These are phyloP conservation scores for Melanocharis versteri DNA, from an alignment of 2,113 vertebrate species.

Conservation along the genomic window DNA sequence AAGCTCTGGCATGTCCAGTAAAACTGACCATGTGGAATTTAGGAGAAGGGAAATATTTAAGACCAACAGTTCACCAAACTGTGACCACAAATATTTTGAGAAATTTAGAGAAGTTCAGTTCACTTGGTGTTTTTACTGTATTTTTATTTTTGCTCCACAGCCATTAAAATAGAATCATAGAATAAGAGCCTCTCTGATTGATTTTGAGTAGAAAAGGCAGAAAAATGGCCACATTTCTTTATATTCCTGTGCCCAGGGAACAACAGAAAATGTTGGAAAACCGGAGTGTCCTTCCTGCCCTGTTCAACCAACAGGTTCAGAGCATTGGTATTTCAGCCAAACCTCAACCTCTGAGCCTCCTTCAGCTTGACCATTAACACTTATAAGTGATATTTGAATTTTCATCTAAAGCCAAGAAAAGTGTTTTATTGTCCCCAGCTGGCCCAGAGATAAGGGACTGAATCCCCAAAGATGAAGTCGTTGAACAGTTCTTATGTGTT, in stretches of 20 bases:
- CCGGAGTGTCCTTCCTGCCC: neutral
- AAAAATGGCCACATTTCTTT: neutral
- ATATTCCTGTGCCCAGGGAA: neutral
- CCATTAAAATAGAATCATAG: neutral
- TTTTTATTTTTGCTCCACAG: neutral
- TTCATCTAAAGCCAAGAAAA: neutral
- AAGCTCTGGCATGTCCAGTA: no score
- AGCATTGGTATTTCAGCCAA: neutral
- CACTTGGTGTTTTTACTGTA: neutral
- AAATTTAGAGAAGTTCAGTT: neutral
- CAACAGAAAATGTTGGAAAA: neutral
- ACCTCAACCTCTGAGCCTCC: neutral
- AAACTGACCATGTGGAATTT: neutral
- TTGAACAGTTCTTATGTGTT: neutral
- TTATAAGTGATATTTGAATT: neutral
- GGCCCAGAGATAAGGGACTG: conserved; percentile 22
- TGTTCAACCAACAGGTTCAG: neutral
- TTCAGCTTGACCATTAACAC: neutral
- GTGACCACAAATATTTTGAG: neutral
- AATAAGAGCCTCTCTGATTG: neutral
- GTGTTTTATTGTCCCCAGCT: conserved; percentile 16
- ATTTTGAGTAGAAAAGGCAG: neutral
- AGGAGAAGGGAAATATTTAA: neutral
- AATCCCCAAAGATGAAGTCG: neutral
- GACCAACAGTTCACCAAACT: neutral